Evolutionary conservation across 2,797 vertebrate genomes (phyloP).

Genomic region (Australoheros facetus): DNA sequence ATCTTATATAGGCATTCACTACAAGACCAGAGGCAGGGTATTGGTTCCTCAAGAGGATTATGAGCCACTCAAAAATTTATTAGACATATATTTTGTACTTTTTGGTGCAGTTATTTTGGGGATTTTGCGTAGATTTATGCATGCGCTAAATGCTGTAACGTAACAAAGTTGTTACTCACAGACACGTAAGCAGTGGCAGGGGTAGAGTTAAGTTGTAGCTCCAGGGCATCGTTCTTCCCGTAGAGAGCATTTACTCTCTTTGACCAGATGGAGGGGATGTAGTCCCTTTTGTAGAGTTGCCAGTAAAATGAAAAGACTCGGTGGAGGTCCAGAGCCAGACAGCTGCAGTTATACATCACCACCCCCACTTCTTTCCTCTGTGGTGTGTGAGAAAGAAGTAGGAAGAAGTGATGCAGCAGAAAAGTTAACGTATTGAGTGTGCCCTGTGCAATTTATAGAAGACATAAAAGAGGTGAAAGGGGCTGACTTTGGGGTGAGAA

Average conservation of each 20-base stretch:
- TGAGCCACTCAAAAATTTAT: neutral
- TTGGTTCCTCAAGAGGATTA: neutral
- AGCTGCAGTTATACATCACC: conserved; percentile 93
- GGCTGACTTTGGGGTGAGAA: neutral
- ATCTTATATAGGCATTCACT: conserved; percentile 31
- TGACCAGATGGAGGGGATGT: conserved; percentile 87
- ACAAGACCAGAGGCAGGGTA: neutral
- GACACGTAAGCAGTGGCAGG: conserved; percentile 87
- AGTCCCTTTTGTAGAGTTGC: conserved; percentile 80
- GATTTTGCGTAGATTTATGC: neutral
- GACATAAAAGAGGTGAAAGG: neutral
- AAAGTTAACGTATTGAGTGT: conserved; percentile 3
- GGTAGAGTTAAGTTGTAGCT: conserved; percentile 84
- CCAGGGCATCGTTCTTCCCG: conserved; percentile 82
- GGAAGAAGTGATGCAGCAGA: conserved; percentile 42
- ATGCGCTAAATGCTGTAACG: neutral
- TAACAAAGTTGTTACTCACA: conserved; percentile 77
- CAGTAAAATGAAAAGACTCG: conserved; percentile 82
- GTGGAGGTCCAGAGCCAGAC: conserved; percentile 91
- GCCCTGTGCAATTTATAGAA: neutral
- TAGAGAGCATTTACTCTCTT: conserved; percentile 90
- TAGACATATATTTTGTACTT: neutral
- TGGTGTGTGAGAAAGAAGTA: conserved; percentile 48
- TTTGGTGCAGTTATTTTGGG: neutral
- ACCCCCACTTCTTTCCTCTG: conserved; percentile 94